Conservation (phyloP, 2,888 invertebrate genomes). For the Pseudococcus jackbeardsleyi region DNA sequence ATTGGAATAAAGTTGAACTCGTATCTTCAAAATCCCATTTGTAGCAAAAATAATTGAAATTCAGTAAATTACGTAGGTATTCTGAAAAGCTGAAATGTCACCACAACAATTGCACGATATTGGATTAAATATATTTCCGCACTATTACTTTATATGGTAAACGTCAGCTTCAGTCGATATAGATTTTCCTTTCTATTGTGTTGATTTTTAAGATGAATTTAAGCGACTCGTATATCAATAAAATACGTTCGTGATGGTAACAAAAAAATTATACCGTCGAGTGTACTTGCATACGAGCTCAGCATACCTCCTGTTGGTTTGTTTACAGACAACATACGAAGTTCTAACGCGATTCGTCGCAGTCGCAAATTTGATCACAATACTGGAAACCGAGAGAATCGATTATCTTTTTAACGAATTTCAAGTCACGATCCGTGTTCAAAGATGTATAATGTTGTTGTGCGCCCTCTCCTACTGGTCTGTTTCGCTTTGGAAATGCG, state of each 20-base stretch:
- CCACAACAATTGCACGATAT: too few relatives aligned
- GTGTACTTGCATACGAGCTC: not conserved
- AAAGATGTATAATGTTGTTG: too few relatives aligned
- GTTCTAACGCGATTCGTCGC: not conserved
- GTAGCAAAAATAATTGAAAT: too few relatives aligned
- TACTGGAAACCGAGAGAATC: not conserved
- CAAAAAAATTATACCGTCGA: not conserved
- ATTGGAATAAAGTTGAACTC: too few relatives aligned
- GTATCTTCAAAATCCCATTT: too few relatives aligned
- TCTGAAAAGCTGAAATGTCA: too few relatives aligned
- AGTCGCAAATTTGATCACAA: slow-evolving; percentile 9
- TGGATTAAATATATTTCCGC: too few relatives aligned
- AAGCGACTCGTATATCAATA: not conserved
- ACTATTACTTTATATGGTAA: too few relatives aligned
- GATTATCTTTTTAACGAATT: slow-evolving; percentile 37
- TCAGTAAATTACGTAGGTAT: too few relatives aligned
- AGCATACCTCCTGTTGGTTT: slow-evolving; percentile 19
- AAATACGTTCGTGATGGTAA: slow-evolving; percentile 2
- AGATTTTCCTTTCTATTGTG: not conserved
- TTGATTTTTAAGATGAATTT: not conserved
- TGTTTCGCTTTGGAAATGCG: too few relatives aligned
- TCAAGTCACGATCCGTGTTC: slow-evolving; percentile 3
- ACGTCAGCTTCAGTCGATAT: not conserved
- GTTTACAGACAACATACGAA: slow-evolving; percentile 12
- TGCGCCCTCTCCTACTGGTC: too few relatives aligned